Base-by-base conservation (phyloP, 2,888 invertebrate species). In the Carpatolechia fugitivella region DNA sequence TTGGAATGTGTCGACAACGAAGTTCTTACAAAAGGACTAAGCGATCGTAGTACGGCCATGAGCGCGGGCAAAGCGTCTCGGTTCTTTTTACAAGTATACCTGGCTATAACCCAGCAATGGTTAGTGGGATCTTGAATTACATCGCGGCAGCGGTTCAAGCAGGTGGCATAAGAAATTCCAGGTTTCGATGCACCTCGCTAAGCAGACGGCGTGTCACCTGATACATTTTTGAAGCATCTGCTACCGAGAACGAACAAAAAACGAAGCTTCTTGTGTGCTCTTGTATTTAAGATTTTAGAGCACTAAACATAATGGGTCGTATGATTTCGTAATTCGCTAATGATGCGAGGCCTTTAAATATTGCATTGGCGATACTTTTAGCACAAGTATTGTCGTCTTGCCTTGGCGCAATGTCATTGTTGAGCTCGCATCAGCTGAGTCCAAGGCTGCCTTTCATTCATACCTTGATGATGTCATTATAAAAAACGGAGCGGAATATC, bases 371-470 rank as follows among this genome's bases (percentile, higher is more conserved):
- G 60, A 52, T 56, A 56, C 8, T 46, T 54, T 46, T 31, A 40
- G 18, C 31, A 41, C 54, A 20, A 20, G 40, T 55, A 59, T 63
- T 63, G 64, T 64, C 56, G 59, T 38, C 11, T 74, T 58, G 66
- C 72, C 69, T 73, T 77, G 74, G 36, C 41, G 68, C 73, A 74
- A 72, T 75, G 74, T 66, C 68, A 64, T 62, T 61, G 69, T 64
- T 20, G 24, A 64, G 66, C 58, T 66, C 56, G 61, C 50, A 66
- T 72, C 73, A 71, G 66, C 65, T 72, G 66, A 63, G 62, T 60
- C 60, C 66, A 72, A 75, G 76, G 80, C 73, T 71, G 68, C 58
- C 65, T 65, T 69, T 71, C 72, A 71, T 69, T 72, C 69, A 68
- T 61, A 55, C 52, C 51, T 62, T 51, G 31, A 52, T 57, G 52